phyloP scores from a whole-genome alignment of 2,113 vertebrate genomes.

The Felis chaus region DNA sequence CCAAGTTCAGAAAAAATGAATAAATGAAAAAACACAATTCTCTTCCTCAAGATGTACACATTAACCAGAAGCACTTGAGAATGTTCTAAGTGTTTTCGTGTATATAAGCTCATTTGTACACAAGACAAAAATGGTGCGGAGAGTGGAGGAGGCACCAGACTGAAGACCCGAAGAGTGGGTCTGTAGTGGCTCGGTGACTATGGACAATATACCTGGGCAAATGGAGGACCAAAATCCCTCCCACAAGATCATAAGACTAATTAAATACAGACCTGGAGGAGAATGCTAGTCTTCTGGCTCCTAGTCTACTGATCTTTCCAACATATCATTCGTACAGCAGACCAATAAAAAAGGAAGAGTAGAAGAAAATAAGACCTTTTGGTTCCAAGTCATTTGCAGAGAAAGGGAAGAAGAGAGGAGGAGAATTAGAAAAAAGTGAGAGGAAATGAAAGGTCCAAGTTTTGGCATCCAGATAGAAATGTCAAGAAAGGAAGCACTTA shows the following conservation, averaged over 20 bases:
- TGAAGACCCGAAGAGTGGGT: background rate
- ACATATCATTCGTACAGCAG: background rate
- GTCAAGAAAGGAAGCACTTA: slow-evolving; percentile 17
- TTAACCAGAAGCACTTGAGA: background rate
- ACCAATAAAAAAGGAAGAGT: background rate
- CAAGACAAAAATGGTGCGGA: background rate
- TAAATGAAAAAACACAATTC: slow-evolving; percentile 6
- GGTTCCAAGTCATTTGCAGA: slow-evolving; percentile 14
- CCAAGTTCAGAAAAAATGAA: slow-evolving; percentile 18
- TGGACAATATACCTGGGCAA: background rate
- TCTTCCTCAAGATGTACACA: background rate
- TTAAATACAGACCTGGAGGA: background rate
- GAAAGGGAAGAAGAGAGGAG: background rate
- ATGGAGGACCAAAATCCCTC: background rate
- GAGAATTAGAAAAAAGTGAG: background rate
- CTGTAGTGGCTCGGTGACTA: background rate
- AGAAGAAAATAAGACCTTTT: background rate
- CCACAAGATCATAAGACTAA: background rate
- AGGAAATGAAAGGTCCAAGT: background rate
- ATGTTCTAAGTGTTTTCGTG: background rate
- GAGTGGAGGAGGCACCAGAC: background rate
- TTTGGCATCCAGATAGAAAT: background rate
- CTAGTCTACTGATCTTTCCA: background rate
- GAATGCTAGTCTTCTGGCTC: background rate
- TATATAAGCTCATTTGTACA: background rate